Base-by-base conservation (phyloP, 2,888 invertebrate genomes). In the Thyatira batis region DNA sequence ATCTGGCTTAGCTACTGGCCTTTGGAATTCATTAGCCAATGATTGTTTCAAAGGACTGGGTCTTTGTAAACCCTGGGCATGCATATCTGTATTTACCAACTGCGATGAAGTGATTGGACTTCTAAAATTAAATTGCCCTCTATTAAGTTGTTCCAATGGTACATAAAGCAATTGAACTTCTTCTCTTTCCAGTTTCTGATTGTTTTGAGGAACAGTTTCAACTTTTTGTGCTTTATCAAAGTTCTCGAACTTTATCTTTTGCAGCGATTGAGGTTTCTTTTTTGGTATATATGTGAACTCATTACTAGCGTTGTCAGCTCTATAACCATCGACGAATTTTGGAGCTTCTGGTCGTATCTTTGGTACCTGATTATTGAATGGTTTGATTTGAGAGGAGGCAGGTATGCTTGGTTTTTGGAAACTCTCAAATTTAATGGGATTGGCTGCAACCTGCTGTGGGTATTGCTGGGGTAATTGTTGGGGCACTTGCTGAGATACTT, bases 141-240 rank as follows among this genome's bases (percentile, higher is more conserved):
- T 80, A 64, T 94, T 94, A 20, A 96, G 80, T 0, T 95, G 94
- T 72, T 97, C 96, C 21, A 96, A 92, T 4, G 97, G 97, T 0
- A 97, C 96, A 73, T 97, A 97, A 0, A 97, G 89, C 33, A 97
- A 82, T 74, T 97, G 97, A 0, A 97, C 95, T 83, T 95, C 94
- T 80, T 95, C 95, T 66, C 91, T 87, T 77, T 93, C 92, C 1
- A 79, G 63, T 69, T 86, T 89, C 10, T 80, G 73, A 55, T 78
- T 82, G 8, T 65, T 69, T 50, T 76, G 69, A 3, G 77, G 57
- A 20, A 77, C 55, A 17, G 68, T 55, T 54, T 87, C 84, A 8
- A 69, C 55, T 61, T 82, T 82, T 0, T 76, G 71, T 0, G 71
- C 61, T 58, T 82, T 85, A 2, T 89, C 88, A 46, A 73, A 77